Conservation (phyloP, 64 coral and sea anemone genomes). For the Trachythela sp. region DNA sequence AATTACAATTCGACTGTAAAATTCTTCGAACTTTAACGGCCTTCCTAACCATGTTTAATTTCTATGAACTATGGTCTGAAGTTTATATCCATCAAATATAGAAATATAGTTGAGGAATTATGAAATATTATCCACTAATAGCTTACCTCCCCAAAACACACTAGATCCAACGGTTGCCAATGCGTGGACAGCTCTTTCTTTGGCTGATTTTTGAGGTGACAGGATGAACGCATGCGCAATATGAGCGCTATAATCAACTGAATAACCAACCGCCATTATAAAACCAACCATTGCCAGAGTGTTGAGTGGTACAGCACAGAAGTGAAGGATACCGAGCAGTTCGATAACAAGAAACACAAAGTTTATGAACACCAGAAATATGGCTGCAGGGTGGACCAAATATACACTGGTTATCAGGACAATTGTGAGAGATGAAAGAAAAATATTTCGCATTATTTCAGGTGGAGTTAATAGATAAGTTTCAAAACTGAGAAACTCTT, state of each 20-base stretch:
- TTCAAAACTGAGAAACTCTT: constrained; percentile 46
- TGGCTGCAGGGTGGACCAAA: constrained; percentile 44
- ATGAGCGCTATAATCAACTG: constrained; percentile 73
- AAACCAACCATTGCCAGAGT: constrained; percentile 65
- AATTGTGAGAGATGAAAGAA: constrained; percentile 43
- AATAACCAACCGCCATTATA: constrained; percentile 65
- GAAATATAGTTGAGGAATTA: too few species aligned
- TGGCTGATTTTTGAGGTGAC: constrained; percentile 33
- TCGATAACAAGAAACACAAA: constrained; percentile 65
- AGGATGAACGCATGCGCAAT: constrained; percentile 75
- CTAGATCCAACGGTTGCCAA: constrained; percentile 67
- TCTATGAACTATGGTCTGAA: too few species aligned
- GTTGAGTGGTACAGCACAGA: constrained; percentile 57
- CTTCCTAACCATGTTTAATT: too few species aligned
- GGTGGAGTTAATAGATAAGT: constrained; percentile 34
- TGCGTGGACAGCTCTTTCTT: constrained; percentile 55
- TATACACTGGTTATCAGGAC: constrained; percentile 47
- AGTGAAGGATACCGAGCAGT: constrained; percentile 59
- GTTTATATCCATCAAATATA: too few species aligned
- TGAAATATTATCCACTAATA: not conserved
- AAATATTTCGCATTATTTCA: constrained; percentile 44
- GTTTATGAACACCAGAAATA: constrained; percentile 52
- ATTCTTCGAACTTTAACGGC: too few species aligned
- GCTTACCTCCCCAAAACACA: constrained; percentile 74
- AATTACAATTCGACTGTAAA: too few species aligned